Conservation (phyloP, 2,113 vertebrate species). For the Brachyhypopomus gauderio region DNA sequence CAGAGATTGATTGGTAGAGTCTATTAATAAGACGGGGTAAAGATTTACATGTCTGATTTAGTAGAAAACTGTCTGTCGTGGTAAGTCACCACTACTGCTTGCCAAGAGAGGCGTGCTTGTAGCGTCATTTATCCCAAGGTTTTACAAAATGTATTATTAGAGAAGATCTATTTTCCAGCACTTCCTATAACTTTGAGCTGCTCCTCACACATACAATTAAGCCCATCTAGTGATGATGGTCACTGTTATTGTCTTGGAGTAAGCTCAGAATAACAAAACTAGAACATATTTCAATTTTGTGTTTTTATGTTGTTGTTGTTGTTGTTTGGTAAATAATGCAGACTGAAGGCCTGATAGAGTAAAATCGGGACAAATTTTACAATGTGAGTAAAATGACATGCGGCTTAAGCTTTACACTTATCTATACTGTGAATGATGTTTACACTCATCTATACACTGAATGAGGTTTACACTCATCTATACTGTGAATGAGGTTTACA, state of each 20-base stretch:
- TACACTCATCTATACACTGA: too few species aligned
- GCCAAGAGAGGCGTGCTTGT: slow-evolving; percentile 32
- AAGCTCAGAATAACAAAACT: neutral
- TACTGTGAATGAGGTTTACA: too few species aligned
- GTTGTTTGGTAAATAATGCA: too few species aligned
- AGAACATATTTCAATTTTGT: neutral
- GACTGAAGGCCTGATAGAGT: too few species aligned
- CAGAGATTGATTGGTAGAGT: slow-evolving; percentile 13
- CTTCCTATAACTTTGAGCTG: neutral
- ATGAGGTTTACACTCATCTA: too few species aligned
- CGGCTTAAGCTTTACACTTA: too few species aligned
- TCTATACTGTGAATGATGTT: too few species aligned
- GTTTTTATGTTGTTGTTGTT: neutral
- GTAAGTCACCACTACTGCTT: slow-evolving; percentile 29
- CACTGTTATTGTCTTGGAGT: neutral
- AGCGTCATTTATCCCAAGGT: slow-evolving; percentile 22
- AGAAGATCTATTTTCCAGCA: neutral
- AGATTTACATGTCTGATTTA: slow-evolving; percentile 36
- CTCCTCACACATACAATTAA: neutral
- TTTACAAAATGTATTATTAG: neutral
- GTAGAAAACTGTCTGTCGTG: slow-evolving; percentile 34
- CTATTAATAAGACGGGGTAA: slow-evolving; percentile 39
- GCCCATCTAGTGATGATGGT: slow-evolving; percentile 8
- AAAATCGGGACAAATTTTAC: too few species aligned
- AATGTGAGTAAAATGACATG: too few species aligned